Conservation (phyloP, 2,113 vertebrate genomes). For the Anarhynchus alexandrinus region DNA sequence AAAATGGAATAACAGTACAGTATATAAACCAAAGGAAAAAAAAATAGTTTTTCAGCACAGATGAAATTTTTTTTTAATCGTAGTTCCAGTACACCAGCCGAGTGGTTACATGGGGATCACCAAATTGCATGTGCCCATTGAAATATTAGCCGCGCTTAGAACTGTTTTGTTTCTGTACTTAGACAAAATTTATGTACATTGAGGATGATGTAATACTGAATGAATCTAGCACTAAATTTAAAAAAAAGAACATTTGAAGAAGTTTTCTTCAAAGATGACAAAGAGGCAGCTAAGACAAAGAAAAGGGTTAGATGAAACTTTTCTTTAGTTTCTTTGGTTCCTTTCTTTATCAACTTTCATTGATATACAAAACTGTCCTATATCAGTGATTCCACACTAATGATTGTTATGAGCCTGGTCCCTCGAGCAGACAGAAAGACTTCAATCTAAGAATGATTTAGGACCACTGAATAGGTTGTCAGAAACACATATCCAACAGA, state of each 20-base stretch:
- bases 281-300: not conserved
- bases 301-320: not conserved
- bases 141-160: not conserved
- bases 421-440: not conserved
- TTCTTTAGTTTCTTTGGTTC: not conserved
- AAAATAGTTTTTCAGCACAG: not conserved
- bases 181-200: not conserved
- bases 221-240: not conserved
- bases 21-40: not conserved
- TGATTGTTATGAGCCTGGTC: not conserved
- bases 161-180: not conserved
- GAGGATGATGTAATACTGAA: not conserved
- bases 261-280: not conserved
- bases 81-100: not conserved
- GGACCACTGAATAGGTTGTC: not conserved
- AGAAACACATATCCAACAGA: not conserved
- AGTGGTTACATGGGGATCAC: not conserved
- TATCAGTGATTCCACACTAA: not conserved
- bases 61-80: not conserved
- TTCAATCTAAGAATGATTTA: not conserved
- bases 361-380: not conserved
- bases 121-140: not conserved
- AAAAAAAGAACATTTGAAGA: not conserved
- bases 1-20: not conserved
- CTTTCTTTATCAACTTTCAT: not conserved